Conservation (phyloP, 1,140 invertebrate genomes). For the Antheraea mylitta region DNA sequence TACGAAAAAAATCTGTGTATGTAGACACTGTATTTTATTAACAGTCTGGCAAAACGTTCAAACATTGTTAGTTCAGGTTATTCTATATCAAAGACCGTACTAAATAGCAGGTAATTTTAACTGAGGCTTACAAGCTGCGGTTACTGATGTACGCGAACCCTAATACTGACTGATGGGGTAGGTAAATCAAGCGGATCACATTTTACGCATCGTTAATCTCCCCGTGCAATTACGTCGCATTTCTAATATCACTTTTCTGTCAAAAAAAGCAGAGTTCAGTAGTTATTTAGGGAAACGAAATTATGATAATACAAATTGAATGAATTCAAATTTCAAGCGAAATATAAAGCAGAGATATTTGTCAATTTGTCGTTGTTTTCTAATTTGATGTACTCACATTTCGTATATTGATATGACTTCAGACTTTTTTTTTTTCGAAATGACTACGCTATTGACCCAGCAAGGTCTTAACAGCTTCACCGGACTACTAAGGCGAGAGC, state of each 20-base stretch:
- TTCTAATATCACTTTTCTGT: not conserved
- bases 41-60: not conserved
- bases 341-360: no score
- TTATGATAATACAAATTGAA: no score
- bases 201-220: slow-evolving; percentile 10
- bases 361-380: no score
- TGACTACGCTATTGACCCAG: no score
- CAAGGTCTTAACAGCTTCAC: no score
- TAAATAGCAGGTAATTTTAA: not conserved
- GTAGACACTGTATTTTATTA: not conserved
- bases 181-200: slow-evolving; percentile 6
- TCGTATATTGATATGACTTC: no score
- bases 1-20: no score
- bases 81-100: not conserved
- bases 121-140: not conserved
- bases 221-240: slow-evolving; percentile 4
- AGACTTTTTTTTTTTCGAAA: no score
- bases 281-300: not conserved
- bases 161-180: slow-evolving; percentile 8
- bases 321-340: no score
- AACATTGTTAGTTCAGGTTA: not conserved
- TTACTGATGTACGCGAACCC: slow-evolving; percentile 2
- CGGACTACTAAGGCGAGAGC: no score
- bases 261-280: not conserved
- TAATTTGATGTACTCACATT: no score